phyloP scores from a whole-genome alignment of 2,888 invertebrate genomes.

The Galeopsomyia nigrocyanea region DNA sequence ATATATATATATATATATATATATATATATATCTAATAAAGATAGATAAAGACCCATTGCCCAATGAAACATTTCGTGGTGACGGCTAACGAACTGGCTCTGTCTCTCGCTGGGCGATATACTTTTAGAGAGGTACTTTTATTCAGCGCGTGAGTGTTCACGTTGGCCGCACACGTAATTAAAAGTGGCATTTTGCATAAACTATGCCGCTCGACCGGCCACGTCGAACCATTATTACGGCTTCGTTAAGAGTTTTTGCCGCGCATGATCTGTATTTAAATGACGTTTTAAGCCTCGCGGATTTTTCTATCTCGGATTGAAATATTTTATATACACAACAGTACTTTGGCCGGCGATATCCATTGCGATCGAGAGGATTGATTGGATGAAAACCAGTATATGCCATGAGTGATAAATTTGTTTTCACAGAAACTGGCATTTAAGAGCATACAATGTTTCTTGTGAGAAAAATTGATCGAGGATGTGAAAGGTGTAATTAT shows the following conservation, averaged over 20 bases:
- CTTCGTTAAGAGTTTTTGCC: constrained; percentile 9
- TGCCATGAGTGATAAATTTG: no score
- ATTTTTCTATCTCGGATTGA: not conserved
- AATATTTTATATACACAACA: not conserved
- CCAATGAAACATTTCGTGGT: not conserved
- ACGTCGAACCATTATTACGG: constrained; percentile 11
- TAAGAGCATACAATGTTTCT: no score
- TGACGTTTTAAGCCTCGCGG: constrained; percentile 17
- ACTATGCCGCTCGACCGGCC: constrained; percentile 12
- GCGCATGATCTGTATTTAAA: constrained; percentile 17
- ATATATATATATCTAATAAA: no score
- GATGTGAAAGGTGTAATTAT: no score
- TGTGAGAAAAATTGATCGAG: no score
- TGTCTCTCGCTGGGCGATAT: constrained; percentile 11
- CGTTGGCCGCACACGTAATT: constrained; percentile 28
- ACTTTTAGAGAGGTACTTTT: constrained; percentile 28
- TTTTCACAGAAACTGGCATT: no score
- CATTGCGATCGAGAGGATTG: no score
- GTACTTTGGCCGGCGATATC: no score
- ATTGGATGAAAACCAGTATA: no score
- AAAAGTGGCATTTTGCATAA: constrained; percentile 29
- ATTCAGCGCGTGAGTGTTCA: not conserved
- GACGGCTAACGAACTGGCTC: constrained; percentile 27
- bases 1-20: no score
- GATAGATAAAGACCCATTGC: no score